These are phyloP conservation scores for Diuraphis noxia DNA, from an alignment of 1,140 invertebrate genomes.

Conservation along the genomic window DNA sequence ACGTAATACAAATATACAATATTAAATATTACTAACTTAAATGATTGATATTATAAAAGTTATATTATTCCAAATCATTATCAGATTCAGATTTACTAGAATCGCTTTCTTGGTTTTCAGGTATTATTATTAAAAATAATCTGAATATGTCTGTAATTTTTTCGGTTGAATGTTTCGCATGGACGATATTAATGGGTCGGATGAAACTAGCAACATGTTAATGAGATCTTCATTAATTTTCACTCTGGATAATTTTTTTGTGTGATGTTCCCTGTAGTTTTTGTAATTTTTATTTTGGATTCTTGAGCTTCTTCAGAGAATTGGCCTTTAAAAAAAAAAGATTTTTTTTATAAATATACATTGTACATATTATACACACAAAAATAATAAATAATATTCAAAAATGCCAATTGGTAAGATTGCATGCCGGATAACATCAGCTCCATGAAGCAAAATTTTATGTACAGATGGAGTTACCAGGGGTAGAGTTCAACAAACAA, in stretches of 20 bases:
- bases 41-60: too few species aligned
- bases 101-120: neutral
- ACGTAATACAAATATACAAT: too few species aligned
- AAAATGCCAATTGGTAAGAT: neutral
- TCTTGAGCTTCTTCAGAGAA: neutral
- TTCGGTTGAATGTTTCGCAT: neutral
- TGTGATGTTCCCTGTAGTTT: neutral
- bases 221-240: neutral
- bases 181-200: neutral
- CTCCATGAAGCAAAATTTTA: neutral
- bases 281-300: neutral
- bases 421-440: neutral
- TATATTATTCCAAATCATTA: neutral
- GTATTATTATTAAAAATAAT: neutral
- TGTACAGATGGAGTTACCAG: neutral
- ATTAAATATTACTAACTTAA: too few species aligned
- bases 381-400: too few species aligned
- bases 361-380: too few species aligned
- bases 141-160: neutral
- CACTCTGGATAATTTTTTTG: neutral
- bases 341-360: too few species aligned
- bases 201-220: neutral
- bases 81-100: neutral
- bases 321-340: too few species aligned
- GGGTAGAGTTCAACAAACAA: neutral